A percentile compares a stretch with the other conserved stretches of the same genome.
Conservation (phyloP, 1,140 invertebrate species). For the Magallana gigas region DNA sequence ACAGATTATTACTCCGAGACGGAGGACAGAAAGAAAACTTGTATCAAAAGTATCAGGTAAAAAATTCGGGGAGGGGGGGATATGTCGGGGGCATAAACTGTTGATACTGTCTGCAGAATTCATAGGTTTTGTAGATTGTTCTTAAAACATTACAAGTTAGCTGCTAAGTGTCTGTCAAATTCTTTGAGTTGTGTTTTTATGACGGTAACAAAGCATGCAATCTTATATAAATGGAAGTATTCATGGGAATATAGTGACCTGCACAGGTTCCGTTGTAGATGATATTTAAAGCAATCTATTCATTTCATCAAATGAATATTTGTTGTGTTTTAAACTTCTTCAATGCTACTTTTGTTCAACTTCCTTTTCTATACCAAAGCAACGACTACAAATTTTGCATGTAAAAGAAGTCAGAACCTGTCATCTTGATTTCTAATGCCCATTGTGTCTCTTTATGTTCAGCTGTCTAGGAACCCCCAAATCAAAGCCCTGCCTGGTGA, state of each 20-base stretch:
- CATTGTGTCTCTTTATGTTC: constrained; percentile 53
- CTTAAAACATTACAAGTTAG: background rate
- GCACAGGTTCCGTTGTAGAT: no score
- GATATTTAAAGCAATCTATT: no score
- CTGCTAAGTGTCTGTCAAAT: no score
- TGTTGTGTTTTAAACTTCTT: no score
- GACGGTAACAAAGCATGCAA: background rate
- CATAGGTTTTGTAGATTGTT: no score
- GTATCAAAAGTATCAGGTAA: constrained; percentile 78
- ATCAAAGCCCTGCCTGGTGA: constrained; percentile 88
- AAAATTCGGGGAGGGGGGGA: background rate
- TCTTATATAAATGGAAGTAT: no score
- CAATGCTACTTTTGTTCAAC: no score
- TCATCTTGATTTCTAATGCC: background rate
- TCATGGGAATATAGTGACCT: no score
- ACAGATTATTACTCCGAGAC: constrained; percentile 78
- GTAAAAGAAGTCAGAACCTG: constrained; percentile 26
- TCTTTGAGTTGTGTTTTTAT: background rate
- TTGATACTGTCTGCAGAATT: no score
- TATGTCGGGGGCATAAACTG: no score
- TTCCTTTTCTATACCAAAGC: no score
- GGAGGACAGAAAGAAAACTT: constrained; percentile 77
- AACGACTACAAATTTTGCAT: background rate
- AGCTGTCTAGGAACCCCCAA: constrained; percentile 81
- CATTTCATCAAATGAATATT: no score